These are phyloP conservation scores for Xanthorhoe designata DNA, from an alignment of 2,888 invertebrate species.

Conservation along the genomic window DNA sequence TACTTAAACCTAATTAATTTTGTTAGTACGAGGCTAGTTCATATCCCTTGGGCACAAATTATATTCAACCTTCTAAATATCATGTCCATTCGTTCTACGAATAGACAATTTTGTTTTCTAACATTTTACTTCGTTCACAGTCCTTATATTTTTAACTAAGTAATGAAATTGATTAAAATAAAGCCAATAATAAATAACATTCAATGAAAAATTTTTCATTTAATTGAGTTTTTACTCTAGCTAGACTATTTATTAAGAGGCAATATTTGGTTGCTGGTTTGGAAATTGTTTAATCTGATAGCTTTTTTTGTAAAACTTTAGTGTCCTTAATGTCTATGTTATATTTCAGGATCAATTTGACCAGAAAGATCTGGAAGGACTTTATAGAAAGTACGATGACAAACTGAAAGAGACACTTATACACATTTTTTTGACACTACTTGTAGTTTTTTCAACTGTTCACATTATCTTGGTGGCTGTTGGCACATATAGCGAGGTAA, in stretches of 20 bases:
- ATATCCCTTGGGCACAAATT: slow-evolving; percentile 28
- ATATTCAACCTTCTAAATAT: slow-evolving; percentile 22
- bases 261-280: background rate
- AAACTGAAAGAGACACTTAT: slow-evolving; percentile 92
- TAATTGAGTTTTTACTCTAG: too few relatives aligned
- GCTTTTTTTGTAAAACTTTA: too few relatives aligned
- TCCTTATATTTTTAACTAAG: background rate
- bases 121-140: background rate
- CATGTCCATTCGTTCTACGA: slow-evolving; percentile 18
- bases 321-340: background rate
- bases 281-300: too few relatives aligned
- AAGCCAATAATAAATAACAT: too few relatives aligned
- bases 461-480: slow-evolving; percentile 86
- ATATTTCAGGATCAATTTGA: slow-evolving; percentile 90
- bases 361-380: slow-evolving; percentile 89
- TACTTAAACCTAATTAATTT: slow-evolving; percentile 13
- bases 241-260: too few relatives aligned
- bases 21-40: slow-evolving; percentile 17
- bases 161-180: too few relatives aligned
- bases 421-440: slow-evolving; percentile 90
- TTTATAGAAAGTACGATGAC: slow-evolving; percentile 91
- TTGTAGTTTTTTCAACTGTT: slow-evolving; percentile 87
- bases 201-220: too few relatives aligned
- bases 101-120: slow-evolving; percentile 19
- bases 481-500: slow-evolving; percentile 74